Evolutionary conservation across 2,797 vertebrate genomes (phyloP).

Genomic region (Nyctibius grandis): DNA sequence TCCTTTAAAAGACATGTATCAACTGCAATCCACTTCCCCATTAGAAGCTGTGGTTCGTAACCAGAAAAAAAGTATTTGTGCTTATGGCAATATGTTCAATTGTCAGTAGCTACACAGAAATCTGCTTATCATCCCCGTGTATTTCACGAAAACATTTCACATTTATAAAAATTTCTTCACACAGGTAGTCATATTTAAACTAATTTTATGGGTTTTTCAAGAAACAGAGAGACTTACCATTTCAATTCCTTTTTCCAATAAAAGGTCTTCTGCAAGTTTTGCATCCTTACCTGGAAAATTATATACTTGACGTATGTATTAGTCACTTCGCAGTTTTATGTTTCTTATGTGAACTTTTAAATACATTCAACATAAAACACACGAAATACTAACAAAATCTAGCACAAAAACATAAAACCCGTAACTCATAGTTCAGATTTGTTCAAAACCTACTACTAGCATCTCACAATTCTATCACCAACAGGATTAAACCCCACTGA

Average conservation of each 20-base stretch:
- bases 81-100: neutral
- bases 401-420: neutral
- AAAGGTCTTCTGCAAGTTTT: conserved; percentile 58
- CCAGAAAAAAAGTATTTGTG: neutral
- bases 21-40: fast-evolving
- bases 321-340: neutral
- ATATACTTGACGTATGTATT: neutral
- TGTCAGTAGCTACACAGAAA: neutral
- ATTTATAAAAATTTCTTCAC: neutral
- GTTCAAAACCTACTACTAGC: neutral
- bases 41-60: neutral
- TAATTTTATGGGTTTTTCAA: neutral
- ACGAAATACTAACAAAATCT: neutral
- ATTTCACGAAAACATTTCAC: neutral
- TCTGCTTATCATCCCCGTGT: neutral
- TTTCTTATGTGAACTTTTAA: neutral
- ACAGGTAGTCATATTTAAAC: neutral
- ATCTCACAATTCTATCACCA: neutral
- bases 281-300: conserved; percentile 71
- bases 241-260: conserved; percentile 73
- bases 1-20: neutral
- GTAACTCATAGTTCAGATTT: neutral
- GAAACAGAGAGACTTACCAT: conserved; percentile 27
- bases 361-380: neutral
- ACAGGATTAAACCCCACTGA: neutral